Evolutionary conservation across 1,140 invertebrate species (phyloP).

Genomic region (Phymastichus coffea): DNA sequence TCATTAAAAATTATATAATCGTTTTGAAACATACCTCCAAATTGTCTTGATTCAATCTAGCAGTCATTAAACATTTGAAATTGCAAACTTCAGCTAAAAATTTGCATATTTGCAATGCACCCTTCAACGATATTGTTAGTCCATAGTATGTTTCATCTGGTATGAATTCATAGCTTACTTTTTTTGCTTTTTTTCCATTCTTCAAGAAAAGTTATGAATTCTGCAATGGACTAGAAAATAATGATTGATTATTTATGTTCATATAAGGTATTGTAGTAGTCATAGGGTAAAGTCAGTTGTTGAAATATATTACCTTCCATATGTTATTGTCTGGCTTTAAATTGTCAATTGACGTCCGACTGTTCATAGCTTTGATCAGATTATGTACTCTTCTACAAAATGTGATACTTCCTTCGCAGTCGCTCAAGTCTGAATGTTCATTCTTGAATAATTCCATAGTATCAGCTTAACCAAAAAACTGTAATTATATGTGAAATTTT

Average conservation of each 20-base stretch:
- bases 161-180: no score
- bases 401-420: constrained; percentile 11
- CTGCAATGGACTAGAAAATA: neutral
- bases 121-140: neutral
- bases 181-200: no score
- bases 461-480: constrained; percentile 7
- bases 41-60: constrained; percentile 11
- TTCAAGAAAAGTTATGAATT: neutral
- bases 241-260: neutral
- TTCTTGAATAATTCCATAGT: constrained; percentile 1
- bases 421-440: neutral
- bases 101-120: constrained; percentile 2
- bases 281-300: neutral
- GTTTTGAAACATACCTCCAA: constrained; percentile 11
- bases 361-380: constrained; percentile 24
- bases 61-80: constrained; percentile 12
- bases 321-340: neutral
- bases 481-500: neutral
- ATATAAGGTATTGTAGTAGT: no score
- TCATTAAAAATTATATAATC: no score
- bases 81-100: constrained; percentile 1
- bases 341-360: neutral
- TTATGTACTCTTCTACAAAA: constrained; percentile 17
- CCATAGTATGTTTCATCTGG: no score
- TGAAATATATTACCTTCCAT: neutral